phyloP scores from a whole-genome alignment of 1,140 invertebrate genomes.

The Listronotus bonariensis region DNA sequence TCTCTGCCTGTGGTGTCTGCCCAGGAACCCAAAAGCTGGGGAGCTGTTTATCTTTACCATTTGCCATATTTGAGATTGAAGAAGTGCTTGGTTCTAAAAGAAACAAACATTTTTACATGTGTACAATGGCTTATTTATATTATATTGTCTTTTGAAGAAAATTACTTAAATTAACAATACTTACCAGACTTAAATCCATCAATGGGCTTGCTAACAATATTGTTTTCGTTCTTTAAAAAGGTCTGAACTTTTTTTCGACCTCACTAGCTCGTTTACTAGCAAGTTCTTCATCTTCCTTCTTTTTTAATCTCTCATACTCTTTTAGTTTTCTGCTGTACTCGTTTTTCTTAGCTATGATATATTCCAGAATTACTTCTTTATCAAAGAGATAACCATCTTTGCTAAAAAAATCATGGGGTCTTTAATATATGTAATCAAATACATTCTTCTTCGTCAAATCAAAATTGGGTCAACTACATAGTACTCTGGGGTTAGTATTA shows the following conservation, averaged over 20 bases:
- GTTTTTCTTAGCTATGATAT: constrained; percentile 93
- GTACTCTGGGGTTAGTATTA: neutral
- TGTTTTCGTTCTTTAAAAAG: constrained; percentile 79
- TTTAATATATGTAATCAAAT: neutral
- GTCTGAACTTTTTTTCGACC: constrained; percentile 71
- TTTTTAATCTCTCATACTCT: constrained; percentile 89
- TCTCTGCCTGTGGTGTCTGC: constrained; percentile 84
- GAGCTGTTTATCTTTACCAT: constrained; percentile 66
- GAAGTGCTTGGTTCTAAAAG: constrained; percentile 44
- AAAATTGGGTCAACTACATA: no score
- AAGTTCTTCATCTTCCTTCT: constrained; percentile 69
- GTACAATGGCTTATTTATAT: neutral
- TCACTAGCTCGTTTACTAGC: constrained; percentile 71
- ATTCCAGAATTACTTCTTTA: constrained; percentile 96
- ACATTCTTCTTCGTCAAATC: no score
- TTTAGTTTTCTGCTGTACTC: constrained; percentile 90
- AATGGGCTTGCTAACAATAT: constrained; percentile 64
- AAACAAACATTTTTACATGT: neutral
- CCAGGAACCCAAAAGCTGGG: constrained; percentile 98
- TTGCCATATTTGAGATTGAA: constrained; percentile 79
- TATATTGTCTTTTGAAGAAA: neutral
- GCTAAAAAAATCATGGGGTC: constrained; percentile 57
- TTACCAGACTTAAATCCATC: constrained; percentile 58
- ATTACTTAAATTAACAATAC: constrained; percentile 22
- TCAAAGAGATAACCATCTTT: constrained; percentile 95